phyloP scores from a whole-genome alignment of 2,113 vertebrate species.

The Malurus elegans region DNA sequence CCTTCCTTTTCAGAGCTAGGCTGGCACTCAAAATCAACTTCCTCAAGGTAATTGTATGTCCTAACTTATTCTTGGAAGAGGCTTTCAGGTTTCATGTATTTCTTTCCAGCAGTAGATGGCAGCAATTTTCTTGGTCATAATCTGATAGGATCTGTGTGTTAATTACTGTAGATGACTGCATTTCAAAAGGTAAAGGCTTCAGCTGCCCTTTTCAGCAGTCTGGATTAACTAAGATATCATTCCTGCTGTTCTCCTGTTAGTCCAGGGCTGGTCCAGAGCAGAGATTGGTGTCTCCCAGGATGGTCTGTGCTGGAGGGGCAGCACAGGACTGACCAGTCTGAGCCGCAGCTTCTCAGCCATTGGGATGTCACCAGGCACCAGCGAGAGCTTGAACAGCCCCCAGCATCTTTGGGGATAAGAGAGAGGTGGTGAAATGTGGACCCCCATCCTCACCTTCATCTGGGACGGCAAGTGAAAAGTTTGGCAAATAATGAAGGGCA shows the following conservation, averaged over 20 bases:
- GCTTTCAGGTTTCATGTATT: neutral
- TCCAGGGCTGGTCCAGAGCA: neutral
- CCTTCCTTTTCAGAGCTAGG: neutral
- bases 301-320: neutral
- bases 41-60: neutral
- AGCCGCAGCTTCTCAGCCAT: accelerated
- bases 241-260: neutral
- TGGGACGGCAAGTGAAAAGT: neutral
- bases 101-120: conserved; percentile 66
- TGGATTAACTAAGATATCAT: neutral
- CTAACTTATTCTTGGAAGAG: neutral
- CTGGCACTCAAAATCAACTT: neutral
- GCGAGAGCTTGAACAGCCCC: neutral
- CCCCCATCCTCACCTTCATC: neutral
- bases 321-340: accelerated
- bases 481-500: neutral
- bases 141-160: neutral
- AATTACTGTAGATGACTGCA: neutral
- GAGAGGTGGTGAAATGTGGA: neutral
- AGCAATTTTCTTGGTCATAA: conserved; percentile 64
- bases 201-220: neutral
- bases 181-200: neutral
- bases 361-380: neutral
- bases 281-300: neutral
- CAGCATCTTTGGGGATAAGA: neutral